A percentile compares a stretch with the other conserved stretches of the same genome.
Evolutionary conservation across 2,797 vertebrate genomes (phyloP).

Genomic region (Zalophus californianus): DNA sequence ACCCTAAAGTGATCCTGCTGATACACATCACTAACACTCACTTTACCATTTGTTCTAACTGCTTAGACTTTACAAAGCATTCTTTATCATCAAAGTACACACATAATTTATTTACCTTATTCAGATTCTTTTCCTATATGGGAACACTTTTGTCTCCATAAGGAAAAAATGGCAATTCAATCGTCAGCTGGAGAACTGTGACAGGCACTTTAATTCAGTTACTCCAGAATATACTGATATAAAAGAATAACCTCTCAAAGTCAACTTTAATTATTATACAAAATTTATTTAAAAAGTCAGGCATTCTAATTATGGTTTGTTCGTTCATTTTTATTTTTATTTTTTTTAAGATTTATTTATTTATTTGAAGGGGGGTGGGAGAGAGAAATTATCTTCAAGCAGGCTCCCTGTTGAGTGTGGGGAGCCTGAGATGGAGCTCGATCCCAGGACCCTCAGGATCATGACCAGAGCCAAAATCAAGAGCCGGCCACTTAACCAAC

Average conservation of each 20-base stretch:
- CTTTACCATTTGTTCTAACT: neutral
- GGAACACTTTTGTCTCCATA: neutral
- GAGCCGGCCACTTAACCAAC: neutral
- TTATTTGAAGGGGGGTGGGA: neutral
- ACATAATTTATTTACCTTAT: neutral
- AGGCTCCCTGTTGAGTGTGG: neutral
- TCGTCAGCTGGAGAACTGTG: constrained; percentile 1
- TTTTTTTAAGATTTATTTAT: neutral
- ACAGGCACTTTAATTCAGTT: neutral
- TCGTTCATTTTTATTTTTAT: neutral
- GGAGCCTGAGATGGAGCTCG: neutral
- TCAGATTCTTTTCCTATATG: neutral
- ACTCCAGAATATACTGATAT: neutral
- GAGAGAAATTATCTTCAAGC: neutral
- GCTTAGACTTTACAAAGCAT: neutral
- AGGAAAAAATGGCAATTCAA: neutral
- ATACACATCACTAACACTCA: neutral
- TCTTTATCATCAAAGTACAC: neutral
- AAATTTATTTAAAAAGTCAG: constrained; percentile 32
- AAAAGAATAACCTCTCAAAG: neutral
- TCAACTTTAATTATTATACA: neutral
- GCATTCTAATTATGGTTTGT: neutral
- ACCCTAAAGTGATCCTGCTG: neutral
- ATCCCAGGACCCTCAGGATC: neutral
- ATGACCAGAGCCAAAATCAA: neutral